A percentile compares a stretch with the other conserved stretches of the same genome.
phyloP scores from a whole-genome alignment of 2,888 invertebrate species.

The Lepidochitona cinerea region DNA sequence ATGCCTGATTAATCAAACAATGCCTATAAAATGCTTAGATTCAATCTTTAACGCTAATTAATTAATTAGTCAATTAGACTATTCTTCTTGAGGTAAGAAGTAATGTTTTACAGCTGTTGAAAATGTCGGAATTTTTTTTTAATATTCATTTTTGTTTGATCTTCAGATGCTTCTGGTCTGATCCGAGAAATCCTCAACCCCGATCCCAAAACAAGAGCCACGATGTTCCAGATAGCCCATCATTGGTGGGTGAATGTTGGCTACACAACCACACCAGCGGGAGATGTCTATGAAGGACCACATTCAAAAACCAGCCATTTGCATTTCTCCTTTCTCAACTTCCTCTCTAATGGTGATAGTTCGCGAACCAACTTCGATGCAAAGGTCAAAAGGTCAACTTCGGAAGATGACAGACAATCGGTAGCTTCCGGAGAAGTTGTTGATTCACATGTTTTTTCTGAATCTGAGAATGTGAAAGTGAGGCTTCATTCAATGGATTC shows the following conservation, averaged over 20 bases:
- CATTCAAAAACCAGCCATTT: conserved; percentile 22
- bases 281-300: conserved; percentile 43
- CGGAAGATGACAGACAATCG: not conserved
- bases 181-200: conserved; percentile 96
- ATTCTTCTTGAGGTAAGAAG: too few species aligned
- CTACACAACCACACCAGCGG: conserved; percentile 51
- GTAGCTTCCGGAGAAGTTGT: not conserved
- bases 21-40: too few species aligned
- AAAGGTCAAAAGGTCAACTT: not conserved
- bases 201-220: conserved; percentile 88
- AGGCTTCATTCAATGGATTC: not conserved
- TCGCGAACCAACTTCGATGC: not conserved
- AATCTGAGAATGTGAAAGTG: too few species aligned
- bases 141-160: conserved; percentile 23
- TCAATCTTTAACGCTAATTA: too few species aligned
- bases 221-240: conserved; percentile 93
- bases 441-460: not conserved
- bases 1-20: too few species aligned
- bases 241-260: conserved; percentile 95
- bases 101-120: too few species aligned
- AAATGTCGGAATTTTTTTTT: too few species aligned
- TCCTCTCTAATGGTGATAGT: not conserved
- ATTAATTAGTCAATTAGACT: too few species aligned
- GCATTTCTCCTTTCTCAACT: not conserved
- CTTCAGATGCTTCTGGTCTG: conserved; percentile 89